Evolutionary conservation across 2,888 invertebrate species (phyloP).

Genomic region (Habroteleia sp.): DNA sequence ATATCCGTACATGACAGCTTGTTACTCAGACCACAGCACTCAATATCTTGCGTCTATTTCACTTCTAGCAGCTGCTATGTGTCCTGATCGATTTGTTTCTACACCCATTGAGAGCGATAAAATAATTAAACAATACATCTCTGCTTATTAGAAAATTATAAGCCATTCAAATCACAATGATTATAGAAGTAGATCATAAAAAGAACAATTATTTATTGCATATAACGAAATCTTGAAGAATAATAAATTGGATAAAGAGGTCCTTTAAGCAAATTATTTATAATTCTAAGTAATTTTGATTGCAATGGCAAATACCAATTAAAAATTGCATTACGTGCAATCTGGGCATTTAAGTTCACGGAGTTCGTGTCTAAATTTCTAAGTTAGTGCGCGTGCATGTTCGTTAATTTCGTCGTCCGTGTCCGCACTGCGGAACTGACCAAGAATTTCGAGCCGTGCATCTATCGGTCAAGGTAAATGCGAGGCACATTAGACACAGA

Average conservation of each 20-base stretch:
- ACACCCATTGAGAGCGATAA: slow-evolving; percentile 1
- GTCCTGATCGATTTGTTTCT: slow-evolving; percentile 31
- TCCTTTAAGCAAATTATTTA: no score
- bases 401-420: slow-evolving; percentile 63
- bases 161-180: no score
- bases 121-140: slow-evolving; percentile 18
- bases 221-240: no score
- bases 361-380: slow-evolving; percentile 55
- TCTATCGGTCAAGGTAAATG: slow-evolving; percentile 79
- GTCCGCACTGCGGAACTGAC: slow-evolving; percentile 51
- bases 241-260: no score
- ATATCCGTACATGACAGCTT: slow-evolving; percentile 79
- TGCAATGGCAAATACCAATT: no score
- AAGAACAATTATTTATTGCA: no score
- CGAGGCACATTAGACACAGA: slow-evolving; percentile 75
- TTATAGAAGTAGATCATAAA: no score
- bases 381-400: slow-evolving; percentile 62
- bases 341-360: slow-evolving; percentile 20
- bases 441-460: slow-evolving; percentile 70
- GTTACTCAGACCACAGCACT: slow-evolving; percentile 78
- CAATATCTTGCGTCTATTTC: slow-evolving; percentile 70
- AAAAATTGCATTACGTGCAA: no score
- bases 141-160: no score
- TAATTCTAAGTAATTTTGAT: no score
- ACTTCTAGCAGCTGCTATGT: slow-evolving; percentile 47